These are phyloP conservation scores for Endomychus coccineus DNA, from an alignment of 2,888 invertebrate species.

Conservation along the genomic window DNA sequence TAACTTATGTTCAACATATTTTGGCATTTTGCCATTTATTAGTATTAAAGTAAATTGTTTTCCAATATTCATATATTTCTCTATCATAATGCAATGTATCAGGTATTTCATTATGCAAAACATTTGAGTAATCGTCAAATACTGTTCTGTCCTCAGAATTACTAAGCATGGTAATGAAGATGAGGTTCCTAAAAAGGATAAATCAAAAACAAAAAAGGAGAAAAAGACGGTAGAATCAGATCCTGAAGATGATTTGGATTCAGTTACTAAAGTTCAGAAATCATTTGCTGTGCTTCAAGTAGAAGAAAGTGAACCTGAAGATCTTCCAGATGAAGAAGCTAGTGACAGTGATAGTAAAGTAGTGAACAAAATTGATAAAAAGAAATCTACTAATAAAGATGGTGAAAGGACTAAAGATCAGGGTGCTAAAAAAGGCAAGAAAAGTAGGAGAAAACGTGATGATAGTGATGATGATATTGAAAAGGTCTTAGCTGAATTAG, in stretches of 20 bases:
- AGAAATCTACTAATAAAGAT: slow-evolving; percentile 40
- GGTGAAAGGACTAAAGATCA: slow-evolving; percentile 41
- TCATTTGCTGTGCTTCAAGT: slow-evolving; percentile 60
- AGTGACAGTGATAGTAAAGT: slow-evolving; percentile 41
- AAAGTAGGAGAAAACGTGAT: slow-evolving; percentile 63
- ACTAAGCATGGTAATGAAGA: slow-evolving; percentile 31
- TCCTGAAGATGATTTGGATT: slow-evolving; percentile 39
- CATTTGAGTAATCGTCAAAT: no score
- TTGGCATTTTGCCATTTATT: no score
- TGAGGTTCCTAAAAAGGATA: slow-evolving; percentile 20
- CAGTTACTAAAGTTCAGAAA: slow-evolving; percentile 42
- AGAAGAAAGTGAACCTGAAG: slow-evolving; percentile 50
- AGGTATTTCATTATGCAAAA: no score
- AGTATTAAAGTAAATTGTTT: no score
- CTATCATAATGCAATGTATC: no score
- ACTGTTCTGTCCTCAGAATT: no score
- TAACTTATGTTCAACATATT: no score
- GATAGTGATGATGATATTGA: slow-evolving; percentile 78
- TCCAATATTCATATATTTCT: no score
- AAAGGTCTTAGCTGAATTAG: slow-evolving; percentile 74
- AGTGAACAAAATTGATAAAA: slow-evolving; percentile 39
- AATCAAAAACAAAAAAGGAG: slow-evolving; percentile 34
- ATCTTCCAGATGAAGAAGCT: slow-evolving; percentile 33
- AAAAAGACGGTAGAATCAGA: slow-evolving; percentile 35
- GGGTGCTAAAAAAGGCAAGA: slow-evolving; percentile 63